A percentile compares a stretch with the other conserved stretches of the same genome.
Conservation (phyloP, 2,888 invertebrate species). For the Andrena bucephala region DNA sequence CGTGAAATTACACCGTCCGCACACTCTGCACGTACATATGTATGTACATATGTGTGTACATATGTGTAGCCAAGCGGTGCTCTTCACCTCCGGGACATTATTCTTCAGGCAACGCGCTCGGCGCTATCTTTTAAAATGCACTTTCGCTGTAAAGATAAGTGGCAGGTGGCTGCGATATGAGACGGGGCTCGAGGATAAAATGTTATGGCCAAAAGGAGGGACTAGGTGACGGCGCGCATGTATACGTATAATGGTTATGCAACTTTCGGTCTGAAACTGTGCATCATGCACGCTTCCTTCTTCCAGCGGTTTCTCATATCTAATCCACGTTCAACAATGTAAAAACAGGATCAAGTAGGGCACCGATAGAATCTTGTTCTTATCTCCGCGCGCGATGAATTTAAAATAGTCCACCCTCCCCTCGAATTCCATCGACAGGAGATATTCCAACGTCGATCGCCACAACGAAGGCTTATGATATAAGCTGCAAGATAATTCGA, state of each 20-base stretch:
- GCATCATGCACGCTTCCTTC: constrained; percentile 38
- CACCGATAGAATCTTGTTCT: background rate
- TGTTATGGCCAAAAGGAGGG: constrained; percentile 31
- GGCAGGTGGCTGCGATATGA: constrained; percentile 39
- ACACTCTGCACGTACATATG: background rate
- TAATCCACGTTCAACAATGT: constrained; percentile 9
- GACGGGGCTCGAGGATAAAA: constrained; percentile 42
- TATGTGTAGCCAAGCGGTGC: background rate
- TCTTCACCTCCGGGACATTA: background rate
- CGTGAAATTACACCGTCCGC: background rate
- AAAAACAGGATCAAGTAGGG: no score
- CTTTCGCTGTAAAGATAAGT: constrained; percentile 28
- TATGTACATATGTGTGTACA: background rate
- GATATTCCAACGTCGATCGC: background rate
- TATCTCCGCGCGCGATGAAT: background rate
- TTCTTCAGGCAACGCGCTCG: background rate
- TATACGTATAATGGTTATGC: constrained; percentile 40
- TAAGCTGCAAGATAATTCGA: background rate
- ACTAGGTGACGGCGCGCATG: background rate
- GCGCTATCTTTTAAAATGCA: constrained; percentile 24
- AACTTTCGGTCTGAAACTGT: constrained; percentile 48
- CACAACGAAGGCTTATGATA: background rate
- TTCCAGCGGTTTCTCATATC: constrained; percentile 7
- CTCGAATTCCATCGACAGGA: background rate
- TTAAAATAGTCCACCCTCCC: background rate